Base-by-base conservation (phyloP, 2,797 vertebrate genomes). In the Catamblyrhynchus diadema region DNA sequence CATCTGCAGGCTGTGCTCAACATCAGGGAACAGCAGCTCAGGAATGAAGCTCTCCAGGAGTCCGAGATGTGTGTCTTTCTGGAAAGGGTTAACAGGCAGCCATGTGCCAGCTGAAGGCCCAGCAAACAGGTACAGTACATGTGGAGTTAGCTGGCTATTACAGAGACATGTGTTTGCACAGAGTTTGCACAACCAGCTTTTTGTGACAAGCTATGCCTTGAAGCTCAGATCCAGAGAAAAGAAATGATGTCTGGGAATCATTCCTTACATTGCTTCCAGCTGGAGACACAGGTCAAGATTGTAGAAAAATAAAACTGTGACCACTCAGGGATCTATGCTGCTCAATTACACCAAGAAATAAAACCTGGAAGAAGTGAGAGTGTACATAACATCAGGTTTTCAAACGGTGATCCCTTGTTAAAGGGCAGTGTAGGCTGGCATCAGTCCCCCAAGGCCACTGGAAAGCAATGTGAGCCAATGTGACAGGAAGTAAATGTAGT, bases 1-100 rank as follows among this genome's bases (percentile, higher is more conserved):
- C 97, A 98, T 98, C 93, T 98, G 98, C 98, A 98, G 98, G 95
- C 97, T 98, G 97, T 98, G 98, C 82, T 90, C 98, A 51, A 92
- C 98, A 87, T 95, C 98, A 12, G 89, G 95, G 45, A 98, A 97
- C 66, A 97, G 98, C 77, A 95, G 92, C 37, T 75, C 71, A 30
- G 97, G 96, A 75, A 96, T 97, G 50, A 97, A 97, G 92, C 93
- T 88, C 93, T 93, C 97, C 30, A 97, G 98, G 62, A 95, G 95
- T 94, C 96, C 97, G 0, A 88, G 75, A 57, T 60, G 48, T 32
- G 35, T 90, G 25, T 86, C 73, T 56, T 82, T 97, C 90, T 95
- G 97, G 93, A 98, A 94, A 96, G 96, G 96, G 64, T 69, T 94
- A 57, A 91, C 95, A 73, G 95, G 97, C 87, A 96, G 94, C 92